These are phyloP conservation scores for Cyanoliseus patagonus DNA, from an alignment of 2,113 vertebrate species.

Conservation along the genomic window DNA sequence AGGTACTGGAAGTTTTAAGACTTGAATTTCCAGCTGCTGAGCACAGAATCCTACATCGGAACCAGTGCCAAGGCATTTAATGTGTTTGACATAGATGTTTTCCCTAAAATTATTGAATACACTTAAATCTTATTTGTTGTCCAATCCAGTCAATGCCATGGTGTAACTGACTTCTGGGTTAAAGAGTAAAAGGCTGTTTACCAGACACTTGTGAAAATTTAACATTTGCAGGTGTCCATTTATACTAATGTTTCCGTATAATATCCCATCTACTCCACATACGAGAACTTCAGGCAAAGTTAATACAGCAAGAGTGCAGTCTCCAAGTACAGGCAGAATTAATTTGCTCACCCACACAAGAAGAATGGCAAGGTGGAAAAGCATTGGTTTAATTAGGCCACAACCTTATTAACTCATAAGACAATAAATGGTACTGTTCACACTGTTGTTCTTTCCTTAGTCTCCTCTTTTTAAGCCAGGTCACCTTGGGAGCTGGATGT, in stretches of 20 bases:
- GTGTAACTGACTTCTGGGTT: background rate
- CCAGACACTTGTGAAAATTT: background rate
- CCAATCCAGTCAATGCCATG: background rate
- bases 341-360: background rate
- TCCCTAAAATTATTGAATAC: background rate
- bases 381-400: background rate
- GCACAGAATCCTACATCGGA: background rate
- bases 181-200: background rate
- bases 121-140: constrained; percentile 31
- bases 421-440: background rate
- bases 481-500: background rate
- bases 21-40: background rate
- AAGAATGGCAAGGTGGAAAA: constrained; percentile 3
- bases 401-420: background rate
- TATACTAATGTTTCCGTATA: background rate
- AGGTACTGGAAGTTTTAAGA: constrained; percentile 6
- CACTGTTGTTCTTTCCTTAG: background rate
- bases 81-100: background rate
- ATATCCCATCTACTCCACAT: background rate
- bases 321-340: background rate
- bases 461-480: background rate
- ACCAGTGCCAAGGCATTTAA: background rate
- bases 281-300: background rate
- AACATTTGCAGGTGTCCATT: background rate
- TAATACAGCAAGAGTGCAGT: background rate